phyloP scores from a whole-genome alignment of 2,888 invertebrate species.

The Nineta flava region DNA sequence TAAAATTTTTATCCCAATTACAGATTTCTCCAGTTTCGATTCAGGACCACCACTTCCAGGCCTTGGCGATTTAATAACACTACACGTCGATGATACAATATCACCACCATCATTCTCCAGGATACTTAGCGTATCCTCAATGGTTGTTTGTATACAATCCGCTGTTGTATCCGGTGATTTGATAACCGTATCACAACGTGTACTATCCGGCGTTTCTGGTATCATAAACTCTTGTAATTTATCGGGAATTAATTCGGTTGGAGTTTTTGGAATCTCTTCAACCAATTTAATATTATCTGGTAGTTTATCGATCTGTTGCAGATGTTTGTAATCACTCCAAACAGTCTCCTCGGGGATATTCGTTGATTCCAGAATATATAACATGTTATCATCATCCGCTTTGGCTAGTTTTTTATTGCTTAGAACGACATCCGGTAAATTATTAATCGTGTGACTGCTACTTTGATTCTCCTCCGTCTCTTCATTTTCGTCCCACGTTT shows the following conservation, averaged over 20 bases:
- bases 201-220: neutral
- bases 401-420: neutral
- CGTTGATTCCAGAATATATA: conserved; percentile 6
- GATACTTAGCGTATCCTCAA: neutral
- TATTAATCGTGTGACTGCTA: neutral
- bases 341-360: conserved; percentile 5
- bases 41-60: neutral
- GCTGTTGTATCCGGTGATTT: conserved; percentile 2
- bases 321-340: conserved; percentile 5
- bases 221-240: neutral
- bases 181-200: neutral
- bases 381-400: neutral
- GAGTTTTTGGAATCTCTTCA: neutral
- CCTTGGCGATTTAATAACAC: neutral
- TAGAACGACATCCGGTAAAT: conserved; percentile 7
- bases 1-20: neutral
- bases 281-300: conserved; percentile 7
- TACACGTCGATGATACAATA: neutral
- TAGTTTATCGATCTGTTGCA: conserved; percentile 7
- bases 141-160: neutral
- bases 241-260: neutral
- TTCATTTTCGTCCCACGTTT: conserved; percentile 6
- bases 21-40: neutral
- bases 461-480: conserved; percentile 1
- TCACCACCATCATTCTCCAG: neutral